Percentiles rank a stretch among this genome's conserved stretches.
phyloP scores from a whole-genome alignment of 2,888 invertebrate genomes.

The Cephus spinipes region DNA sequence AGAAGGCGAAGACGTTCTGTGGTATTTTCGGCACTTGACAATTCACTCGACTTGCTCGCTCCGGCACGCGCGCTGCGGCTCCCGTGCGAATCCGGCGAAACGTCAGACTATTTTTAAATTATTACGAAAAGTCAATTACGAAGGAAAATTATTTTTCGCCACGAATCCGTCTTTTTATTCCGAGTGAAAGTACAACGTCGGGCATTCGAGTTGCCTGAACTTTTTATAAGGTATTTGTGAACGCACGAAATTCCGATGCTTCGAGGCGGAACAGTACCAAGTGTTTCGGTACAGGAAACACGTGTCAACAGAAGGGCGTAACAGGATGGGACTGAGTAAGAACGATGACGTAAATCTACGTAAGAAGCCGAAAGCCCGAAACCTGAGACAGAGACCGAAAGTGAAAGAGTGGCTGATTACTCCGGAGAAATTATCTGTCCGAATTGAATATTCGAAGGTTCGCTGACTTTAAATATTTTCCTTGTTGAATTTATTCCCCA shows the following conservation, averaged over 20 bases:
- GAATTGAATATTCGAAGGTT: background rate
- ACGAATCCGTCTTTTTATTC: background rate
- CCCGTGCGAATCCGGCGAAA: background rate
- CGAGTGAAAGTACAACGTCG: background rate
- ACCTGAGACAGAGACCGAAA: background rate
- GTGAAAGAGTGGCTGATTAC: background rate
- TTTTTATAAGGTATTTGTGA: too few relatives aligned
- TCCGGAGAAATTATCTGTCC: background rate
- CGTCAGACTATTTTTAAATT: background rate
- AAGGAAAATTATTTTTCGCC: background rate
- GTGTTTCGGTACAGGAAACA: background rate
- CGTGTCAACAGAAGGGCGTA: background rate
- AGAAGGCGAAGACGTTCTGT: background rate
- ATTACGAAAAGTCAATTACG: background rate
- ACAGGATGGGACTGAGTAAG: background rate
- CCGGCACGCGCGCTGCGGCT: background rate
- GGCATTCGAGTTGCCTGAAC: too few relatives aligned
- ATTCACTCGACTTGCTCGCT: background rate
- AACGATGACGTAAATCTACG: background rate
- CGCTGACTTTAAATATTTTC: background rate
- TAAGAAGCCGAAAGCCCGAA: background rate
- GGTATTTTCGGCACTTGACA: background rate
- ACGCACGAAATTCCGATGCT: background rate
- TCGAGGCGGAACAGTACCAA: background rate
- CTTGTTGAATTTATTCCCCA: background rate